A percentile compares a stretch with the other conserved stretches of the same genome.
phyloP scores from a whole-genome alignment of 1,140 invertebrate species.

The Rhizoglyphus robini region DNA sequence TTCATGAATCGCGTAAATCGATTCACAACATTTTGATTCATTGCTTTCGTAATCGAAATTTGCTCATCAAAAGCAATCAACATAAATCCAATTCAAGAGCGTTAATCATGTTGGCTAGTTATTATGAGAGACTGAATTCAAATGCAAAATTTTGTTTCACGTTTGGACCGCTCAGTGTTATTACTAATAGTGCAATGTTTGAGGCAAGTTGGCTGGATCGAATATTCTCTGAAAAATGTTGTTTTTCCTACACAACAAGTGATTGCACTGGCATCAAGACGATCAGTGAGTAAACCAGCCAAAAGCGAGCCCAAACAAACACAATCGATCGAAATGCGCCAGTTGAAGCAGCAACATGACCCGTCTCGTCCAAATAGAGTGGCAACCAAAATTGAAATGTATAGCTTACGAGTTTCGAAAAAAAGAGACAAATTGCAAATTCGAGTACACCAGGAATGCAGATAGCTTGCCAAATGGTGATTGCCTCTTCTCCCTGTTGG shows the following conservation, averaged over 20 bases:
- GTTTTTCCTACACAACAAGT: no score
- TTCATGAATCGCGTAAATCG: no score
- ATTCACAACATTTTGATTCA: no score
- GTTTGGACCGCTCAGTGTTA: no score
- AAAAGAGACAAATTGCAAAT: constrained; percentile 74
- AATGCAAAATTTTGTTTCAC: no score
- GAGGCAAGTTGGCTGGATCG: no score
- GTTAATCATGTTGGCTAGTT: constrained; percentile 49
- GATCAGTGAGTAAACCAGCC: constrained; percentile 70
- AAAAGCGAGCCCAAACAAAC: constrained; percentile 81
- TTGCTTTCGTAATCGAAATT: background rate
- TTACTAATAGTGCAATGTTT: no score
- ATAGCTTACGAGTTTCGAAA: constrained; percentile 88
- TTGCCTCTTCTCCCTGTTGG: background rate
- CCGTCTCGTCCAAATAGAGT: constrained; percentile 41
- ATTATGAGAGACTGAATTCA: constrained; percentile 58
- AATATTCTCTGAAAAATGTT: no score
- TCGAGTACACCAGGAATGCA: background rate
- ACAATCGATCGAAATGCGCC: constrained; percentile 72
- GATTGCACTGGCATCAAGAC: constrained; percentile 61
- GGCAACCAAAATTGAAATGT: constrained; percentile 92
- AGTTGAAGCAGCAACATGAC: constrained; percentile 38
- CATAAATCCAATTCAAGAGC: no score
- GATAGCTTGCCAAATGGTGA: background rate
- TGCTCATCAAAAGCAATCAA: background rate